Conservation (phyloP, 1,140 invertebrate species). For the Zaprionus tsacasi region DNA sequence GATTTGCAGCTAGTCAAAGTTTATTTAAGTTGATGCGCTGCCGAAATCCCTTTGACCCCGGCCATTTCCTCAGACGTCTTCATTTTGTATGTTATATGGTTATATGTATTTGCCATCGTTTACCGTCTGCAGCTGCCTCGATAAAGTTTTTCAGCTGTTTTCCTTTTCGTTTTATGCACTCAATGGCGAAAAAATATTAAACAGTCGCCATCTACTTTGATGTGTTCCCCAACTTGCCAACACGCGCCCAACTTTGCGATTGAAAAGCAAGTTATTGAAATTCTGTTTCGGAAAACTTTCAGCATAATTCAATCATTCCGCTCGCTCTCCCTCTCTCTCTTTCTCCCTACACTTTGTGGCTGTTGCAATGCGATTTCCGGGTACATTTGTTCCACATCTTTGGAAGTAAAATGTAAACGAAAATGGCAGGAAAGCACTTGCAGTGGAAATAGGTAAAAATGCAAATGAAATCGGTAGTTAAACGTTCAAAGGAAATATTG, state of each 20-base stretch:
- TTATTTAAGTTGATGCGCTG: conserved; percentile 46
- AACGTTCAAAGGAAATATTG: background rate
- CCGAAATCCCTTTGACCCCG: conserved; percentile 36
- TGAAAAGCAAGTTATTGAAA: conserved; percentile 60
- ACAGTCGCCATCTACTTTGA: conserved; percentile 35
- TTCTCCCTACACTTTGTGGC: conserved; percentile 14
- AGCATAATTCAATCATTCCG: conserved; percentile 61
- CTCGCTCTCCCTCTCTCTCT: background rate
- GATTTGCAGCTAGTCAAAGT: conserved; percentile 54
- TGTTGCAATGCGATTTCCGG: conserved; percentile 40
- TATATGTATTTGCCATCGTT: conserved; percentile 19
- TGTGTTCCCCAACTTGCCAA: conserved; percentile 44
- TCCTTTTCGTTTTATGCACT: conserved; percentile 40
- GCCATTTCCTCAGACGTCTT: conserved; percentile 14
- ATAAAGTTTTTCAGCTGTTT: conserved; percentile 32
- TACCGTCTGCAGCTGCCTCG: conserved; percentile 35
- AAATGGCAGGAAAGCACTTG: background rate
- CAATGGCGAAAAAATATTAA: conserved; percentile 37
- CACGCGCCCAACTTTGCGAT: conserved; percentile 35
- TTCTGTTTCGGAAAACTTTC: conserved; percentile 56
- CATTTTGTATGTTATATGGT: conserved; percentile 8
- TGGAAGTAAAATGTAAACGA: background rate
- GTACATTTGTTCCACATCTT: conserved; percentile 29
- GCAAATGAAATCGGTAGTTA: background rate
- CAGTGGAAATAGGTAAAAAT: background rate